Evolutionary conservation across 1,140 invertebrate species (phyloP), one percentile per base, ranked within the genome.

Genomic region (Odontomachus brunneus): DNA sequence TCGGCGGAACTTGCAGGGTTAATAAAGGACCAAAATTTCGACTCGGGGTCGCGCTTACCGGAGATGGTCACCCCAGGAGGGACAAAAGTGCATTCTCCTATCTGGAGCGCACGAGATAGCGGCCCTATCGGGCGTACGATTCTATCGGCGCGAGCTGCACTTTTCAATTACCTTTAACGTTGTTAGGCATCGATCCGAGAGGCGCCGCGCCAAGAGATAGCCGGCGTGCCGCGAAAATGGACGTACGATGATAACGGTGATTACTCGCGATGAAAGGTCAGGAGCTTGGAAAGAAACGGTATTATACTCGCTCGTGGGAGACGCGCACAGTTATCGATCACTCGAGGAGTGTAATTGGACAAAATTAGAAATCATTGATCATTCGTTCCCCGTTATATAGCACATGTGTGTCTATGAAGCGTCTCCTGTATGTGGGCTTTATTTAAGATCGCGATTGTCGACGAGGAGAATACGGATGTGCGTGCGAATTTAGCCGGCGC

Each of bases 131-230:
- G 38, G 38, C 38, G 33, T 59, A 69, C n/a, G 75, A 80, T 80
- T 80, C 33, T 69, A 57, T 69, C 38, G 11, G 49, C 22, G 48
- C 17, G 66, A 51, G 17, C 65, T 69, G 24, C 17, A 69, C 51
- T 69, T 80, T 80, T 71, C 65, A 71, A 71, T 80, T 80, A 71
- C 1, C 33, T 48, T 26, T 59, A 71, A 69, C 14, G 33, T n/a
- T 44, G 33, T 69, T 66, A 78, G 63, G 33, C 33, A 14, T 63
- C 24, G 22, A 33, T 44, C 51, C 24, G 63, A 59, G 22, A 26
- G 49, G 53, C 14, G 19, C 11, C 33, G 17, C 26, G 65, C 53
- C 53, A 33, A 29, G 63, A 26, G 38, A 76, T 65, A 53, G 3
- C 2, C 33, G 51, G 26, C 24, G 22, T n/a, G 24, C 22, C 57